Evolutionary conservation across 2,113 vertebrate species (phyloP).

Genomic region (Raja brachyura): DNA sequence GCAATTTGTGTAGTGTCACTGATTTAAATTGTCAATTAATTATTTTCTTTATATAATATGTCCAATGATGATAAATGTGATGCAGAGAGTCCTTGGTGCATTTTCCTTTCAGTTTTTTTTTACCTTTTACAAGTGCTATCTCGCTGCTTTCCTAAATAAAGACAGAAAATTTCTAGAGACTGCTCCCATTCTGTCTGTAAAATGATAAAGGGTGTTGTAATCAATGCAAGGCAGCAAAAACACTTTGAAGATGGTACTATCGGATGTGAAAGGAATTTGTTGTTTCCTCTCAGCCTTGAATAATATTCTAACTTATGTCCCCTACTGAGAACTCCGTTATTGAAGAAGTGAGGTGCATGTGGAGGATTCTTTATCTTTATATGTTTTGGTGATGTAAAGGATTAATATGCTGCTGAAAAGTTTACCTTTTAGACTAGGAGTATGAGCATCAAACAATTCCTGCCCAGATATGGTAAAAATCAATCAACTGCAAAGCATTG

Average conservation of each 20-base stretch:
- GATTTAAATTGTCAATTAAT: background rate
- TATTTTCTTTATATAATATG: background rate
- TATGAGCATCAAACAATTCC: background rate
- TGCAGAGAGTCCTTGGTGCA: constrained; percentile 3
- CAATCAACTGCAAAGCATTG: no score
- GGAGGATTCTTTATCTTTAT: background rate
- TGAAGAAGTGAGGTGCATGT: background rate
- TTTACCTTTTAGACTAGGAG: background rate
- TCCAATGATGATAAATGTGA: background rate
- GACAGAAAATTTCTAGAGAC: background rate
- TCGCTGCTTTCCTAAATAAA: background rate
- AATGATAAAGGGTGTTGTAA: constrained; percentile 10
- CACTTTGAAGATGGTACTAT: background rate
- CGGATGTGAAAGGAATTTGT: background rate
- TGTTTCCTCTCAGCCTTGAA: background rate
- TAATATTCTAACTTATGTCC: background rate
- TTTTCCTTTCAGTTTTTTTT: background rate
- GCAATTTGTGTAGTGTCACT: background rate
- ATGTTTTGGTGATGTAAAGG: background rate
- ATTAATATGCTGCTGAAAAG: background rate
- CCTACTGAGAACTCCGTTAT: background rate
- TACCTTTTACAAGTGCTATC: no score
- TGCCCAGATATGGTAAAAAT: background rate
- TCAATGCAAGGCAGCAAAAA: background rate
- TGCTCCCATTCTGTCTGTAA: constrained; percentile 17